Evolutionary conservation across 1,140 invertebrate genomes (phyloP).

Genomic region (Scylla paramamosain): DNA sequence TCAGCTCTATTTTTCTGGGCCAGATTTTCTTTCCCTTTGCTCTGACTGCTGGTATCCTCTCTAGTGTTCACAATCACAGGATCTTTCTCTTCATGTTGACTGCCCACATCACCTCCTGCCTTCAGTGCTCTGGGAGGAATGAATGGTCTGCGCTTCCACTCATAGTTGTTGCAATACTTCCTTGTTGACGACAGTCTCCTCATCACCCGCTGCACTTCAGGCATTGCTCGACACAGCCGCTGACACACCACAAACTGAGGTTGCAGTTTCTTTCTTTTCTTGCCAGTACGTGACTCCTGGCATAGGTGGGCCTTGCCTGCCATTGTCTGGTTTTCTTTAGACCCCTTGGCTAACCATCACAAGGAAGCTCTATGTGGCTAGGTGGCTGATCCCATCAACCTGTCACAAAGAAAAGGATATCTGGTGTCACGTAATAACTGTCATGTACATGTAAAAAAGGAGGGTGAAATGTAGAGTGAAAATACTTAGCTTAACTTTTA

Average conservation of each 20-base stretch:
- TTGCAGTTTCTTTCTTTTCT: not conserved
- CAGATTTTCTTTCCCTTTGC: too few species aligned
- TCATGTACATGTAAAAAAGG: not conserved
- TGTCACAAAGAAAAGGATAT: not conserved
- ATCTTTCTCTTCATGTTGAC: too few species aligned
- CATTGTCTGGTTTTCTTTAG: not conserved
- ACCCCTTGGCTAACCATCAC: not conserved
- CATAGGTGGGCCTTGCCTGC: not conserved
- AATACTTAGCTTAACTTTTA: too few species aligned
- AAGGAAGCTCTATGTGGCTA: not conserved
- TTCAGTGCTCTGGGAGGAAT: not conserved
- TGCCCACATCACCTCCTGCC: too few species aligned
- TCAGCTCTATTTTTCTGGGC: too few species aligned
- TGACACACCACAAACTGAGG: not conserved
- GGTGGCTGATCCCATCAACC: not conserved
- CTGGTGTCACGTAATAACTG: not conserved
- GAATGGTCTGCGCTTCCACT: not conserved
- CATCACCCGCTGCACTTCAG: not conserved
- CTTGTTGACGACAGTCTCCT: not conserved
- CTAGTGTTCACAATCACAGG: too few species aligned
- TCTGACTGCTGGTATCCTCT: too few species aligned
- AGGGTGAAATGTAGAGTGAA: too few species aligned
- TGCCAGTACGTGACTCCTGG: not conserved
- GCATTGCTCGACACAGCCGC: not conserved
- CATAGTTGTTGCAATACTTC: not conserved